These are phyloP conservation scores for Hirtodrosophila cameraria DNA, from an alignment of 2,888 invertebrate species.

Conservation along the genomic window DNA sequence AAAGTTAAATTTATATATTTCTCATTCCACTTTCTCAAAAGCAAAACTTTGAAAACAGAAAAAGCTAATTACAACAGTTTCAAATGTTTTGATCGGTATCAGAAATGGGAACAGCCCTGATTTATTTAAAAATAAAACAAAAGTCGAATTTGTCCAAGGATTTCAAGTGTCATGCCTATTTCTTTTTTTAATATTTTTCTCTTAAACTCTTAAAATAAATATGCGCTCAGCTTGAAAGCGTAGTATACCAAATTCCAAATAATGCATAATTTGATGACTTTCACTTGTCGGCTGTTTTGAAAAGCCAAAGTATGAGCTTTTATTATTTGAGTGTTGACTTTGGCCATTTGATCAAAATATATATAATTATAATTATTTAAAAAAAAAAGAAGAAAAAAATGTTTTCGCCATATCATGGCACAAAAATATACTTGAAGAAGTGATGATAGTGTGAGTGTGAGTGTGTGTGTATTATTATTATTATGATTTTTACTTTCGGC, in stretches of 20 bases:
- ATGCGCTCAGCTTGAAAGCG: too few species aligned
- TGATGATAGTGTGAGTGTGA: slow-evolving; percentile 23
- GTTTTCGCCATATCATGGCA: slow-evolving; percentile 40
- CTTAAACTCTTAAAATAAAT: not conserved
- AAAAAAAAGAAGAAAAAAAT: slow-evolving; percentile 28
- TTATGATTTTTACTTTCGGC: slow-evolving; percentile 15
- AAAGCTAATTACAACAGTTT: too few species aligned
- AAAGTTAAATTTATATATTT: not conserved
- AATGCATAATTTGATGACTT: slow-evolving; percentile 53
- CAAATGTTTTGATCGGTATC: too few species aligned
- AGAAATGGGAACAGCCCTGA: too few species aligned
- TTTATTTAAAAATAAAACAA: not conserved
- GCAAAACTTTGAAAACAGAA: too few species aligned
- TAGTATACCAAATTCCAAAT: slow-evolving; percentile 4
- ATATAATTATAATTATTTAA: slow-evolving; percentile 45
- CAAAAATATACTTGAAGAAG: slow-evolving; percentile 53
- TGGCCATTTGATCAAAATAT: slow-evolving; percentile 21
- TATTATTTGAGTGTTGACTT: slow-evolving; percentile 15
- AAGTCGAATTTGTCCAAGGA: not conserved
- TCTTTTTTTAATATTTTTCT: too few species aligned
- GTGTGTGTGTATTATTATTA: slow-evolving; percentile 19
- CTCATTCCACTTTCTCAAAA: too few species aligned
- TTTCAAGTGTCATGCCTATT: slow-evolving; percentile 25
- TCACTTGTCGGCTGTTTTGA: slow-evolving; percentile 40
- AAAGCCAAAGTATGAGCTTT: not conserved